Evolutionary conservation across 2,888 invertebrate genomes (phyloP), one percentile per base, ranked within the genome.

Genomic region (Pantelozetes paolii): DNA sequence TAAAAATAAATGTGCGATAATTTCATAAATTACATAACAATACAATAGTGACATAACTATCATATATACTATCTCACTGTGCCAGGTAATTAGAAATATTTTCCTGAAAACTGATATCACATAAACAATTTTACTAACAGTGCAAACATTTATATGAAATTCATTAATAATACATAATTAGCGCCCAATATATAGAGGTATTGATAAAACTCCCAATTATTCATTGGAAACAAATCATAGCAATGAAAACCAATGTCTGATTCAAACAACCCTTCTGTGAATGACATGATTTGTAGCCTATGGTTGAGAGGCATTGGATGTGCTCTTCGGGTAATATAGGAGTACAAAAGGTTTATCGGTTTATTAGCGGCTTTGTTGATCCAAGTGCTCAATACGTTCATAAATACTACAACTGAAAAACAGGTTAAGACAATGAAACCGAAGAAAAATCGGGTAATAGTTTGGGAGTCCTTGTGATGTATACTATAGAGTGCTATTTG

Each of bases 181-280:
- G 23, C 2, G 2, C 13, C 54, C 2, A 11, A 54, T 2, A 54
- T 54, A 26, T 54, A 54, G 2, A 54, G 1, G 26, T 54, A 54
- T 54, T 54, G 54, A 54, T 54, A 54, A 26, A 54, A 54, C 54
- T 54, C 54, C 9, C 26, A 54, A 15, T 54, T 54, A 54, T 54
- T 54, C 54, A 54, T 54, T 9, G 54, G 54, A 26, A 54, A 54
- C 26, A 54, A 54, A 54, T 54, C 54, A 23, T 9, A 54, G 54
- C 54, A 54, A 54, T 54, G 26, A 11, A 54, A 54, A 2, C 54
- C 23, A 54, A 54, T 54, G 23, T 23, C 23, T 26, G 54, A 26
- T 23, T 26, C 54, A 15, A 9, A 26, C 54, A 54, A 26, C 5
- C 13, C 2, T 11, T 26, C 26, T 6, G 26, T 54, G 26, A 54